Percentiles rank a stretch among this genome's conserved stretches.
Conservation (phyloP, 2,888 invertebrate species). For the Dicyrtoma fusca region DNA sequence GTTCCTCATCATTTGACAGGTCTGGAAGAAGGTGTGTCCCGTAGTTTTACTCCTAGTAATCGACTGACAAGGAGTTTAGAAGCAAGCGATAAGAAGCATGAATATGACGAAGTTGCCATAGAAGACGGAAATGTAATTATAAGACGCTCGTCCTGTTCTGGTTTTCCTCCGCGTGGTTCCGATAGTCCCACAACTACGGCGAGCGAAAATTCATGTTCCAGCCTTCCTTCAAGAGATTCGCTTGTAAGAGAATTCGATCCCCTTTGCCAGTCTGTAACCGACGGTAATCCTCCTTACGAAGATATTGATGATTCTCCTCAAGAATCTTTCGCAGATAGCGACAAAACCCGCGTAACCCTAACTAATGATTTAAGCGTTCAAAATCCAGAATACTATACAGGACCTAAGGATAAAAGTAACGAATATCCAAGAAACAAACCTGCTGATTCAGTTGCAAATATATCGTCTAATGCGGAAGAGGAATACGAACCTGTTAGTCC, state of each 20-base stretch:
- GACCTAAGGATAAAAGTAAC: background rate
- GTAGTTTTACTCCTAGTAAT: background rate
- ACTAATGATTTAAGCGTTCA: background rate
- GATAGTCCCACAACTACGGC: conserved; percentile 12
- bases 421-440: background rate
- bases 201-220: conserved; percentile 42
- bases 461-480: conserved; percentile 15
- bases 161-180: background rate
- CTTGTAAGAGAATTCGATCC: conserved; percentile 55
- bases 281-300: conserved; percentile 11
- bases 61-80: conserved; percentile 7
- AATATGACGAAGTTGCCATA: conserved; percentile 55
- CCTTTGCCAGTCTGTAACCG: conserved; percentile 30
- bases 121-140: conserved; percentile 52
- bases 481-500: conserved; percentile 30
- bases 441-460: too few relatives aligned
- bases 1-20: too few relatives aligned
- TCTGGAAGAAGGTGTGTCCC: too few relatives aligned
- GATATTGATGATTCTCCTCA: conserved; percentile 44
- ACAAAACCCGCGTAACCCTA: conserved; percentile 10
- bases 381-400: conserved; percentile 32
- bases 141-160: conserved; percentile 28
- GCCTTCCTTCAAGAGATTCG: conserved; percentile 49
- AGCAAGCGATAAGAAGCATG: conserved; percentile 32
- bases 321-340: conserved; percentile 44